Base-by-base conservation (phyloP, 2,113 vertebrate genomes). In the Alexandromys fortis region DNA sequence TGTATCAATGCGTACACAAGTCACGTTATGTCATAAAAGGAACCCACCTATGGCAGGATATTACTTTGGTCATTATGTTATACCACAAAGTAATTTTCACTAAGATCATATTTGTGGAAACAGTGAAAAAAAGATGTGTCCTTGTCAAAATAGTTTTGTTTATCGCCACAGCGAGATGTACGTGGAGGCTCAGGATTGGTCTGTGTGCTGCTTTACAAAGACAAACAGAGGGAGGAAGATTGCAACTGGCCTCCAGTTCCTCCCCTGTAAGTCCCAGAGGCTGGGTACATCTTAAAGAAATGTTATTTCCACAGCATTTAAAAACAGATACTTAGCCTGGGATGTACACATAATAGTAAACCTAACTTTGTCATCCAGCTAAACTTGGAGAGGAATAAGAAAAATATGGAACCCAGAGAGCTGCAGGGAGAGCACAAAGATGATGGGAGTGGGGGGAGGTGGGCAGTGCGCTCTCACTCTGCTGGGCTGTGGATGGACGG, bases 401-500 rank as follows among this genome's bases (percentile, higher is more conserved):
- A 95, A 63, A 90, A 92, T n/a, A 92, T 12, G 81, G 93, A 58
- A 58, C 19, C 58, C 58, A 58, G 19, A 97, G 94, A 98, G 98
- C 97, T 47, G 97, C 95, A 98, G 98, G 78, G 91, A 97, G 97
- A 98, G 68, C 16, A 96, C 22, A 13, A 67, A 94, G 94, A 93
- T 19, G 28, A 97, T 38, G 76, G 8, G 0, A 97, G 70, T 88
- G 91, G 65, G 49, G 5, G 85, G 58, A 21, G 79, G 52, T 17
- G 52, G 38, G 58, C 58, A 81, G 73, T 73, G 67, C 49, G 77
- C 96, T 97, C 97, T 97, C 21, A 42, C 10, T 11, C 73, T 38
- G 97, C 97, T 22, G 0, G 94, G 97, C 97, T 98, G 97, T n/a
- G 97, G 58, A 95, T 98, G 98, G 98, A 98, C 90, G 98, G 86